These are phyloP conservation scores for Podargus strigoides DNA, from an alignment of 2,797 vertebrate genomes.

Conservation along the genomic window DNA sequence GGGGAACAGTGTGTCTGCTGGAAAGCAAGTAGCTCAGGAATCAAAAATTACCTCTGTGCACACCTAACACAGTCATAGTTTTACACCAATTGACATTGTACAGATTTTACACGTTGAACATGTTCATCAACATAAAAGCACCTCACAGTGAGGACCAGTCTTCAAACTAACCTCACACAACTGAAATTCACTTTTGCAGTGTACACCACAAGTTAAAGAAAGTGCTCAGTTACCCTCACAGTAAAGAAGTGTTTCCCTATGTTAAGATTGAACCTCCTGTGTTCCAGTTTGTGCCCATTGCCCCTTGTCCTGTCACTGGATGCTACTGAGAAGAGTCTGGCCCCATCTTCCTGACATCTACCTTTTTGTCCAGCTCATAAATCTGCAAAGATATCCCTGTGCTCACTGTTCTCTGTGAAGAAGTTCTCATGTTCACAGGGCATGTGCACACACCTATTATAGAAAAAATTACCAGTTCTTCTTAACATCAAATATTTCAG, in stretches of 20 bases:
- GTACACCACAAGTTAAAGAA: not conserved
- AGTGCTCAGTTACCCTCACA: no score
- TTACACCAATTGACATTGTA: accelerated
- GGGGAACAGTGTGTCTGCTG: not conserved
- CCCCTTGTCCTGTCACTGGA: no score
- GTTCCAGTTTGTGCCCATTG: no score
- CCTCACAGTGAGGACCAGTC: not conserved
- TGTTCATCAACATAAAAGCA: not conserved
- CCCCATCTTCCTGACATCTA: no score
- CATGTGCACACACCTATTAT: not conserved
- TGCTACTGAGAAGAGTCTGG: no score
- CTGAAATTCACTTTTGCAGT: not conserved
- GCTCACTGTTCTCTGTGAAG: not conserved
- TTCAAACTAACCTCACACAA: not conserved
- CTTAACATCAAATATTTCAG: not conserved
- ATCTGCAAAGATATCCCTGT: not conserved
- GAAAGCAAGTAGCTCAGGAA: not conserved
- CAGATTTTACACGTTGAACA: not conserved
- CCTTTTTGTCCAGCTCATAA: not conserved
- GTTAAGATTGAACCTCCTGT: no score
- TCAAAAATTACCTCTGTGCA: not conserved
- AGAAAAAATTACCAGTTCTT: not conserved
- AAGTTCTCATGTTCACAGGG: not conserved
- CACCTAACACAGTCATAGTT: not conserved
- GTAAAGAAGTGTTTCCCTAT: no score